phyloP scores from a whole-genome alignment of 2,888 invertebrate species.

The Euplexia lucipara region DNA sequence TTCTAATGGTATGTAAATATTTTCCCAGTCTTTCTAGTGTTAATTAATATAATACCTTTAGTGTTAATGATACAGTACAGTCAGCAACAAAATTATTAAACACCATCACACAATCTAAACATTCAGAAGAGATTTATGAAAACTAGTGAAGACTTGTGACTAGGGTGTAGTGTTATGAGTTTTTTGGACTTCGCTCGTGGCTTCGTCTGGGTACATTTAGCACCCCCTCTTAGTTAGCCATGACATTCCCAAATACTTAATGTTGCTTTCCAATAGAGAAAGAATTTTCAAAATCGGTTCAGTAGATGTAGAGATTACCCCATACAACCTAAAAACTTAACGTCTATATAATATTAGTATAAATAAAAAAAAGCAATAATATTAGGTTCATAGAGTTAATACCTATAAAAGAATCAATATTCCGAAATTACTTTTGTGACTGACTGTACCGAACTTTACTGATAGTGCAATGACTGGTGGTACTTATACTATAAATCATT shows the following conservation, averaged over 20 bases:
- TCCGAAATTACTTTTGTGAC: slow-evolving; percentile 30
- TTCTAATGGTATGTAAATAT: slow-evolving; percentile 63
- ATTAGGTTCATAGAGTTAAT: slow-evolving; percentile 5
- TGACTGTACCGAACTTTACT: slow-evolving; percentile 47
- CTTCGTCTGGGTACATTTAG: too few relatives aligned
- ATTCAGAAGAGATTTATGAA: slow-evolving; percentile 8
- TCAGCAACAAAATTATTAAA: slow-evolving; percentile 36
- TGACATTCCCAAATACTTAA: too few relatives aligned
- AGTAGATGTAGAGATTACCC: too few relatives aligned
- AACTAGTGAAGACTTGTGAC: too few relatives aligned
- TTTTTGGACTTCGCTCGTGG: too few relatives aligned
- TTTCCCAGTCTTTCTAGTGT: slow-evolving; percentile 61
- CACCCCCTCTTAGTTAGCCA: too few relatives aligned
- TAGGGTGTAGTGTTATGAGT: too few relatives aligned
- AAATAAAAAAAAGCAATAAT: slow-evolving; percentile 27
- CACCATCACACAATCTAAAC: neutral
- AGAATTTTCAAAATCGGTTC: too few relatives aligned
- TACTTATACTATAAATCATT: slow-evolving; percentile 43
- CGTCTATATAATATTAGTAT: too few relatives aligned
- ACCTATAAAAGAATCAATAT: neutral
- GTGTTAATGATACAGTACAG: slow-evolving; percentile 33
- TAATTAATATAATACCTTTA: slow-evolving; percentile 52
- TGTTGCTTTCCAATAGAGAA: too few relatives aligned
- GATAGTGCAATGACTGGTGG: slow-evolving; percentile 54
- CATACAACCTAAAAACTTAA: too few relatives aligned